Evolutionary conservation across 64 coral and sea anemone species (phyloP).

Genomic region (Porites australiensis): DNA sequence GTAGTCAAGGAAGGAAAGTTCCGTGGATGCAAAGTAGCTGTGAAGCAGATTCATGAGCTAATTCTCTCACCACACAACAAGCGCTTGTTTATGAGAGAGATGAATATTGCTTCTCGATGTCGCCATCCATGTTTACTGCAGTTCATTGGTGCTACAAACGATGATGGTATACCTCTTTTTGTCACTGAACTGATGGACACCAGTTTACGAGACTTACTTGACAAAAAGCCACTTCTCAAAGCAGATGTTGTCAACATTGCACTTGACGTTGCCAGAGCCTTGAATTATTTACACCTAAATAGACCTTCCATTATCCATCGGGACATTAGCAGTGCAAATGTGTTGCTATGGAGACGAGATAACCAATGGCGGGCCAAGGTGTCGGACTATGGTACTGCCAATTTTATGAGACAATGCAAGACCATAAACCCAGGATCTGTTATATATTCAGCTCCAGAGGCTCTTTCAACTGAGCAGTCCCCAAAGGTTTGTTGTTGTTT

Average conservation of each 20-base stretch:
- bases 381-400: slow-evolving; percentile 89
- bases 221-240: slow-evolving; percentile 51
- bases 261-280: slow-evolving; percentile 76
- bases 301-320: slow-evolving; percentile 95
- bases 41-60: slow-evolving; percentile 91
- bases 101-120: slow-evolving; percentile 86
- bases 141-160: too few relatives aligned
- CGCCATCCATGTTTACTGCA: slow-evolving; percentile 90
- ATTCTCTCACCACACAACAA: slow-evolving; percentile 93
- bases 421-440: slow-evolving; percentile 82
- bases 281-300: slow-evolving; percentile 89
- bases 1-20: slow-evolving; percentile 82
- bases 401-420: slow-evolving; percentile 91
- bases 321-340: too few relatives aligned
- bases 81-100: slow-evolving; percentile 91
- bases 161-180: slow-evolving; percentile 86
- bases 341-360: too few relatives aligned
- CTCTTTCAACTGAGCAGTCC: slow-evolving; percentile 74
- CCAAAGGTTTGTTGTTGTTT: slow-evolving; percentile 75
- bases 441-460: slow-evolving; percentile 91
- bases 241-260: slow-evolving; percentile 64
- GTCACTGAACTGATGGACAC: slow-evolving; percentile 88
- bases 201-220: slow-evolving; percentile 68
- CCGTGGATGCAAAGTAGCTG: slow-evolving; percentile 87
- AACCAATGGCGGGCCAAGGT: too few relatives aligned